Evolutionary conservation across 2,113 vertebrate species (phyloP), one percentile per base, ranked within the genome.

Genomic region (Oryzias woworae): DNA sequence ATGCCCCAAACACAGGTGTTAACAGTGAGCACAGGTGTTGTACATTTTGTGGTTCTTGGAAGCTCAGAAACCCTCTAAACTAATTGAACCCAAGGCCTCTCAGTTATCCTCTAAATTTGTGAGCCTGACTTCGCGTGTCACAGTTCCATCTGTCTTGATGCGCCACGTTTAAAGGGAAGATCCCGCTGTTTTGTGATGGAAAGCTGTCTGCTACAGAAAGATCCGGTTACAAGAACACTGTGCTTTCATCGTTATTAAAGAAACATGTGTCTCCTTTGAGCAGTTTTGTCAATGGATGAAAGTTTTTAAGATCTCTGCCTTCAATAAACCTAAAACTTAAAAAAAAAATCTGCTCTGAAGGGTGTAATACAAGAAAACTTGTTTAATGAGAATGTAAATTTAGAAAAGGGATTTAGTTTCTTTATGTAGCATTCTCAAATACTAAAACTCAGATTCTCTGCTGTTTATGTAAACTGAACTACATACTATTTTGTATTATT

Each of bases 211-310:
- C 87, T 82, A 89, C 87, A 91, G 73, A 88, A 78, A 81, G 90
- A 91, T 93, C 89, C 62, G 68, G 84, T 93, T 93, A 91, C 92
- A 86, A 80, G 77, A 90, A 82, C 51, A 43, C 82, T 41, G 53
- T 20, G 60, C 91, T 92, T 93, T 93, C 90, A 93, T 93, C 91
- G 83, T 93, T 90, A 92, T 92, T 90, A 86, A 90, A 93, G 78
- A 92, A 92, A 91, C 80, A 83, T 92, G 91, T 90, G 88, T 62
- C 48, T 48, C 41, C 64, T 82, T 72, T 78, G 62, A 56, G 64
- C 78, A 74, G 68, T 78, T 83, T 68, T 82, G 78, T 72, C 71
- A 23, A 65, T 22, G 49, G 64, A 75, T 54, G 50, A 62, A 66
- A 45, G 56, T 64, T 79, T 66, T 62, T 70, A 53, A 31, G 59